These are phyloP conservation scores for Geopemphigus sp. DNA, from an alignment of 1,140 invertebrate genomes.

Conservation along the genomic window DNA sequence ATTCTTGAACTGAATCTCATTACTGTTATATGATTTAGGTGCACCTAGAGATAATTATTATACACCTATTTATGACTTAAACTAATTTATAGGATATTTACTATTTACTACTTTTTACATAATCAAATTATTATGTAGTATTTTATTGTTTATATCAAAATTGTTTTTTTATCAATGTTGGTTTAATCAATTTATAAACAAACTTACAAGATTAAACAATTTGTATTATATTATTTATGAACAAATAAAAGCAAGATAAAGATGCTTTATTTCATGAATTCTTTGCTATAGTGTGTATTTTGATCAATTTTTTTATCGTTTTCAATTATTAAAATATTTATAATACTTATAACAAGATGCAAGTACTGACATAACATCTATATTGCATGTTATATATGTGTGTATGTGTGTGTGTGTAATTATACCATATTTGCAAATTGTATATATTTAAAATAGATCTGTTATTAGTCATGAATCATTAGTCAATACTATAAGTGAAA, in stretches of 20 bases:
- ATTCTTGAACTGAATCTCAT: conserved; percentile 41
- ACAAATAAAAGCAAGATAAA: background rate
- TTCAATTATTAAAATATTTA: too few relatives aligned
- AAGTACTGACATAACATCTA: too few relatives aligned
- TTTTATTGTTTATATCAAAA: conserved; percentile 39
- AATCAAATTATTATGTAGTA: conserved; percentile 47
- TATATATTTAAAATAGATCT: too few relatives aligned
- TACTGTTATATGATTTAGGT: conserved; percentile 39
- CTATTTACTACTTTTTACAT: conserved; percentile 44
- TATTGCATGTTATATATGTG: too few relatives aligned
- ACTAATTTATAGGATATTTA: conserved; percentile 31
- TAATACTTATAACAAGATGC: too few relatives aligned
- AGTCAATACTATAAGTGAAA: too few relatives aligned
- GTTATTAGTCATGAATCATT: too few relatives aligned
- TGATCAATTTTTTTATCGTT: too few relatives aligned
- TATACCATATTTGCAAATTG: too few relatives aligned
- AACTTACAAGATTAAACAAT: conserved; percentile 42
- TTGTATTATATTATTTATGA: conserved; percentile 47
- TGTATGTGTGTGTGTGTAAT: too few relatives aligned
- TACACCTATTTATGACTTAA: conserved; percentile 36
- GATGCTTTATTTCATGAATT: too few relatives aligned
- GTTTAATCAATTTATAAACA: conserved; percentile 36
- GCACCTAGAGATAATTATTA: conserved; percentile 36
- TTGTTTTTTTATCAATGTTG: conserved; percentile 41
- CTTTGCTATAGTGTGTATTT: too few relatives aligned